These are phyloP conservation scores for Ctenochaetus hawaiiensis DNA, from an alignment of 2,797 vertebrate genomes.

Conservation along the genomic window DNA sequence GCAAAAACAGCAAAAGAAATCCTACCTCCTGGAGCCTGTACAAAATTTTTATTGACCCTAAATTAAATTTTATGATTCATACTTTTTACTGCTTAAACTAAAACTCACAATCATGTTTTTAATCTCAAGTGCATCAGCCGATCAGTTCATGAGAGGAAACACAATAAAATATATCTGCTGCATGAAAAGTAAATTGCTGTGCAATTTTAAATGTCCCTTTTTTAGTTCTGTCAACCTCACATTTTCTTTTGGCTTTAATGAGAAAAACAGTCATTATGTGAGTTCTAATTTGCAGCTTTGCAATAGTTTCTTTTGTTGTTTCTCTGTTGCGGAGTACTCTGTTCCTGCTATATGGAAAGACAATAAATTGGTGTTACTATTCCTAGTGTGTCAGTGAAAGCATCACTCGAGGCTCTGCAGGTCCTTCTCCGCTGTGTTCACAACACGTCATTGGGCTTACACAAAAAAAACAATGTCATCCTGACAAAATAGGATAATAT, in stretches of 20 bases:
- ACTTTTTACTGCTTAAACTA: background rate
- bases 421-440: background rate
- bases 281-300: background rate
- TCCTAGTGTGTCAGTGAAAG: constrained; percentile 13
- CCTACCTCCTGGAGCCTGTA: background rate
- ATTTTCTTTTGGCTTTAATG: background rate
- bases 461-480: background rate
- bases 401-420: background rate
- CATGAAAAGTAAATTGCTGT: background rate
- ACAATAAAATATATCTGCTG: constrained; percentile 8
- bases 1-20: background rate
- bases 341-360: background rate
- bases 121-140: background rate
- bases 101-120: background rate
- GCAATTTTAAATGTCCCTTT: background rate
- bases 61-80: background rate
- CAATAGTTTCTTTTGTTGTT: background rate
- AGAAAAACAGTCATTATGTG: constrained; percentile 1
- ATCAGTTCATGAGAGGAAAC: background rate
- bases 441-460: background rate
- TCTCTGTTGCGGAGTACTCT: background rate
- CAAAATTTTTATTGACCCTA: background rate
- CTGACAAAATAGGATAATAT: background rate
- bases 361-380: background rate
- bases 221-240: background rate